phyloP scores from a whole-genome alignment of 2,113 vertebrate genomes.

The Epinephelus moara region DNA sequence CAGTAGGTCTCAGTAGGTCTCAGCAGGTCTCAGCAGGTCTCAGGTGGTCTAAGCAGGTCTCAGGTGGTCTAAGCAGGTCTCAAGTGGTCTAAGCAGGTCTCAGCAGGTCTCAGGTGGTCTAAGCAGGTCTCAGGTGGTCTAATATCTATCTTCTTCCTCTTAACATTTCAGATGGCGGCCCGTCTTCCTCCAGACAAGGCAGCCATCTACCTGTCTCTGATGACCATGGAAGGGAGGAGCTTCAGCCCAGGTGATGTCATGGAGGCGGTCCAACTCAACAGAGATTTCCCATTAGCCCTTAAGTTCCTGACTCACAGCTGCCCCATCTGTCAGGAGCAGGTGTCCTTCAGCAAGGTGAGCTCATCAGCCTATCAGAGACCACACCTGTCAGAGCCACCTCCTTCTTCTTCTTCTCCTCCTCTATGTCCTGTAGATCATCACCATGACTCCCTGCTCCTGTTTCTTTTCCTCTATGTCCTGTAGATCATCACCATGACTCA shows the following conservation, averaged over 20 bases:
- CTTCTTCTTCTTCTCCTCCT: not conserved
- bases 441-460: not conserved
- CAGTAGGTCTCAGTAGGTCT: no score
- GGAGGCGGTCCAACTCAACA: slow-evolving; percentile 81
- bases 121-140: not conserved
- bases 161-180: slow-evolving; percentile 35
- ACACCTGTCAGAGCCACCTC: no score
- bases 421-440: not conserved
- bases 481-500: slow-evolving; percentile 63
- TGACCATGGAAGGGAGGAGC: slow-evolving; percentile 73
- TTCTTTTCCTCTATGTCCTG: not conserved
- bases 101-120: not conserved
- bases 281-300: slow-evolving; percentile 80
- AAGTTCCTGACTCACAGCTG: slow-evolving; percentile 84
- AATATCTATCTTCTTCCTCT: not conserved
- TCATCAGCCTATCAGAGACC: not conserved
- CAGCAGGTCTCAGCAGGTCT: not conserved
- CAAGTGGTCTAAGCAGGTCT: not conserved
- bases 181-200: slow-evolving; percentile 72
- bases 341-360: slow-evolving; percentile 84
- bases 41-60: not conserved
- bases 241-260: slow-evolving; percentile 77
- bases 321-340: slow-evolving; percentile 84
- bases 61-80: not conserved
- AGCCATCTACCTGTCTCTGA: slow-evolving; percentile 72